Conservation (phyloP, 2,888 invertebrate species). For the Plagodis dolabraria region DNA sequence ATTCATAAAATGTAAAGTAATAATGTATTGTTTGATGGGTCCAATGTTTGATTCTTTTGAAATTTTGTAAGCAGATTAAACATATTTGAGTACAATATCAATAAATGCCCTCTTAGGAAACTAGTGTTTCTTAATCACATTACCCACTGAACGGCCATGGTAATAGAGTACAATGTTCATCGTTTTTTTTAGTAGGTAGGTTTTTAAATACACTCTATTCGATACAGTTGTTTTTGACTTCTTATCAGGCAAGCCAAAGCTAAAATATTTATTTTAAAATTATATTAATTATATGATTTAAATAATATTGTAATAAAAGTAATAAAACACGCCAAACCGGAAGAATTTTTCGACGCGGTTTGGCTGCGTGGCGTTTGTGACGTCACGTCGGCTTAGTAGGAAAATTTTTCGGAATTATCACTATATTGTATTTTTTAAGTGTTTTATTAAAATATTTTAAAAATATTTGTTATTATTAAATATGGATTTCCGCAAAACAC, state of each 20-base stretch:
- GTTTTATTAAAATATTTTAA: too few species aligned
- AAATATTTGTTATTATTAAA: too few species aligned
- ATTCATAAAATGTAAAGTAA: background rate
- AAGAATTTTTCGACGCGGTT: too few species aligned
- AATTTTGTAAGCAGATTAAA: background rate
- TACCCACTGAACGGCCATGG: background rate
- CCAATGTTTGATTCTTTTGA: background rate
- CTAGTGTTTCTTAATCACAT: slow-evolving; percentile 1
- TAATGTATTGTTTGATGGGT: background rate
- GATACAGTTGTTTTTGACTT: slow-evolving; percentile 2
- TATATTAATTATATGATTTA: too few species aligned
- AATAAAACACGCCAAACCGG: too few species aligned
- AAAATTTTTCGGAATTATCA: too few species aligned
- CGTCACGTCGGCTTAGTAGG: too few species aligned
- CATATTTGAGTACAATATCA: background rate
- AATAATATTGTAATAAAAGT: too few species aligned
- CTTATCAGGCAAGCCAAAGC: slow-evolving; percentile 4
- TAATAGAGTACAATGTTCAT: background rate
- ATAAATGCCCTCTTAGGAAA: background rate
- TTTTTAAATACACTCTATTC: background rate
- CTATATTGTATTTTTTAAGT: too few species aligned
- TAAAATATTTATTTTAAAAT: slow-evolving; percentile 1
- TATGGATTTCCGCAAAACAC: too few species aligned
- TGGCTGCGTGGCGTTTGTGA: too few species aligned
- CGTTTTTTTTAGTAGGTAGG: slow-evolving; percentile 4